phyloP scores from a whole-genome alignment of 2,888 invertebrate species.

The Diaphora mendica region DNA sequence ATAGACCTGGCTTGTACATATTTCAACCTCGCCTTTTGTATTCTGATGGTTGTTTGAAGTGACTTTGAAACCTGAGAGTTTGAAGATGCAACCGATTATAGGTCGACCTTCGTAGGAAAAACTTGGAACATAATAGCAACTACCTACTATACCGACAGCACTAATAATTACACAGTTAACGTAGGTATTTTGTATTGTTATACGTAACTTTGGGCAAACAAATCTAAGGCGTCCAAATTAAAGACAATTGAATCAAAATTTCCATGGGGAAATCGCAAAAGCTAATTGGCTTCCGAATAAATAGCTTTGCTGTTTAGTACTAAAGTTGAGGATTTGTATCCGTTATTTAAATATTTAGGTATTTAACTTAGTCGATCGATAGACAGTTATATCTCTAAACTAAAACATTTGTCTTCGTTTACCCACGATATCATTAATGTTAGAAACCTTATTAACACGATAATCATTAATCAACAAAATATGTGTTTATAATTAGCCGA shows the following conservation, averaged over 20 bases:
- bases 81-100: background rate
- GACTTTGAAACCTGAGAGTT: background rate
- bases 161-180: background rate
- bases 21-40: background rate
- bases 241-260: no score
- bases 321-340: no score
- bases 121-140: background rate
- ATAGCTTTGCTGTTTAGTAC: no score
- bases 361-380: no score
- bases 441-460: background rate
- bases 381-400: no score
- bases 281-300: no score
- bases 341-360: no score
- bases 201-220: no score
- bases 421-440: background rate
- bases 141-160: background rate
- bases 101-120: background rate
- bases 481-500: slow-evolving; percentile 20
- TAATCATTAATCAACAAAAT: slow-evolving; percentile 17
- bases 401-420: background rate
- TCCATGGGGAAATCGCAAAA: no score
- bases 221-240: no score
- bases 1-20: background rate
- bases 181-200: background rate
- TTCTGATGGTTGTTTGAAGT: background rate